Base-by-base conservation (phyloP, 2,888 invertebrate genomes). In the Apodemia zela region DNA sequence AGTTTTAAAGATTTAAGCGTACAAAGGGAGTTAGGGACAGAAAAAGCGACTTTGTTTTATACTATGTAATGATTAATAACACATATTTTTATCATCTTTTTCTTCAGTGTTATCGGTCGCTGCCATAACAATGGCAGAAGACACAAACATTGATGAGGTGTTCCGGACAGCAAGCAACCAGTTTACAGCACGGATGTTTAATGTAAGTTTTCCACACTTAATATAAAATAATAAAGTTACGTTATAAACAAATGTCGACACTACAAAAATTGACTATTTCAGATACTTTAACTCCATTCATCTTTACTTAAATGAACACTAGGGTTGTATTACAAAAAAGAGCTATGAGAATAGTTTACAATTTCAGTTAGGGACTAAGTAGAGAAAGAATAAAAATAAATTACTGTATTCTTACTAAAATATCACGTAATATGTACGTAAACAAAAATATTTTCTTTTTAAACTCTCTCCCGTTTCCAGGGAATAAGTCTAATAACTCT, bases 181-280 rank as follows among this genome's bases (percentile, higher is more conserved):
- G 18, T 87, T 88, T 59, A 81, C 84, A 0, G 74, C 81, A 2
- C 77, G 75, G 38, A 79, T 89, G 80, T 84, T 86, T 63, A 63
- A 75, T 29, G 88, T 89, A 75, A 85, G 84, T 81, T 45, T 25
- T 38, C 18, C 11, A n/a, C 13, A 18, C 2, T 57, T 57, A 15
- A 33, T 57, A 13, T 25, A 54, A 47, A 47, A 47, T 17, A 15
- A 7, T 7, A 47, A 17, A 47, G 7, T n/a, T 0, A 47, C 3
- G 7, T 47, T n/a, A 6, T 47, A 47, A 45, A n/a, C 5, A n/a
- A 0, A 33, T 33, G 33, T 33, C 8, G 33, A 33, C 8, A 1
- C 8, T 33, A 8, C 33, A 8, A 33, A 33, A 33, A 8, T 33
- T 33, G 33, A 8, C 8, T 8, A 33, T 6, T 33, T 7, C 33